Evolutionary conservation across 2,888 invertebrate species (phyloP), one percentile per base, ranked within the genome.

Genomic region (Acrobasis suavella): DNA sequence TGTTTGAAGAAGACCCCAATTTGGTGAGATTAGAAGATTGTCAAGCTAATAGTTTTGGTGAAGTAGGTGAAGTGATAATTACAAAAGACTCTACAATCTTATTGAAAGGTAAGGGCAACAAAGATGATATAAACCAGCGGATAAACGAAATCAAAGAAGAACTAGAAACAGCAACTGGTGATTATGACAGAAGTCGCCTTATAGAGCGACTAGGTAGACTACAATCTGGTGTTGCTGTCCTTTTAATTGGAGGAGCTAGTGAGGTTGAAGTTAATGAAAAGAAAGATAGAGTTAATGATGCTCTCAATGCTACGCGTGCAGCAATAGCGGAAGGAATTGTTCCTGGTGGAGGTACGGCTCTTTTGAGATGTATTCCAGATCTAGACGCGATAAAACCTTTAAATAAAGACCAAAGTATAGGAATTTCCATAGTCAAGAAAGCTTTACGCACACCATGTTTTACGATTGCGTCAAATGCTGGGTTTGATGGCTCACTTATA

Each of bases 271-370:
- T 98, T 0, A 97, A 96, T 77, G 98, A 98, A 90, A 98, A 98
- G 91, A 98, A 98, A 87, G 98, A 99, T 83, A 93, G 98, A 56
- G 97, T 98, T 0, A 97, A 97, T 77, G 98, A 98, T 89, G 98
- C 98, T 1, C 92, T 99, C 8, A 97, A 98, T 84, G 98, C 98
- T 38, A 98, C 98, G 0, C 94, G 97, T 58, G 98, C 98, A 60
- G 98, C 98, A 46, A 96, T 98, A 66, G 97, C 98, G 83, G 98
- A 98, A 92, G 98, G 98, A 56, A 97, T 99, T 79, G 98, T 98
- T 68, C 97, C 98, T 64, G 98, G 98, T 66, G 98, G 98, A 85
- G 98, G 98, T 64, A 95, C 96, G 71, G 98, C 98, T 55, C 93
- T 98, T 15, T 87, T 99, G 37, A 93, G 97, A 68, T 97, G 97